These are phyloP conservation scores for Molossus alvarezi DNA, from an alignment of 2,797 vertebrate species.

Conservation along the genomic window DNA sequence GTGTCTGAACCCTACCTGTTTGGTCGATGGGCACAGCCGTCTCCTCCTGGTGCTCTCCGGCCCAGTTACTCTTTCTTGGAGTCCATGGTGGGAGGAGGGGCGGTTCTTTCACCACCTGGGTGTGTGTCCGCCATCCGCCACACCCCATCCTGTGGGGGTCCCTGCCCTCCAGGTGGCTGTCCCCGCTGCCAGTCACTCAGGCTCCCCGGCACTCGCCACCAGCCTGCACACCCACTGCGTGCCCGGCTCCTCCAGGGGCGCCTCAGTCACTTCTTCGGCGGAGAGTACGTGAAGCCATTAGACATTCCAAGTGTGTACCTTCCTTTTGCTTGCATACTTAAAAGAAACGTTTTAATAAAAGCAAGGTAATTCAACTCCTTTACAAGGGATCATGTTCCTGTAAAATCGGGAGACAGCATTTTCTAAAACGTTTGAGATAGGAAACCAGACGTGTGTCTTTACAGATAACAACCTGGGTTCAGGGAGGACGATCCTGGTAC, in stretches of 20 bases:
- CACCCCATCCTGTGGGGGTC: fast-evolving
- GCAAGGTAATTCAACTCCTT: neutral
- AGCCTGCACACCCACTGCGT: too few relatives aligned
- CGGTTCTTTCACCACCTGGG: too few relatives aligned
- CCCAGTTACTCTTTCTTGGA: neutral
- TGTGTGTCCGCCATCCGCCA: fast-evolving
- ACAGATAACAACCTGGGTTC: neutral
- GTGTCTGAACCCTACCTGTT: too few relatives aligned
- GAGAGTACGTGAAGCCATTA: too few relatives aligned
- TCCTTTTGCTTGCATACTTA: neutral
- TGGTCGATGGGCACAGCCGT: neutral
- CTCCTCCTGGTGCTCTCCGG: neutral
- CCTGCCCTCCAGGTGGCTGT: neutral
- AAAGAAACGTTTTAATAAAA: neutral
- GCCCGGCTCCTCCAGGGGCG: neutral
- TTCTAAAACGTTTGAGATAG: neutral
- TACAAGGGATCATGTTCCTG: neutral
- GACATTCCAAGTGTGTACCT: neutral
- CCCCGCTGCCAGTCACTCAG: fast-evolving
- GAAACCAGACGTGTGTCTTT: neutral
- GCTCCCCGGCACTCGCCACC: neutral
- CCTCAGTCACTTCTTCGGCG: neutral
- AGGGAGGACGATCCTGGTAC: neutral
- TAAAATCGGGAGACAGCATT: neutral
- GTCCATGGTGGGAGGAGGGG: fast-evolving